Evolutionary conservation across 2,888 invertebrate genomes (phyloP).

Genomic region (Leucozona laternaria): DNA sequence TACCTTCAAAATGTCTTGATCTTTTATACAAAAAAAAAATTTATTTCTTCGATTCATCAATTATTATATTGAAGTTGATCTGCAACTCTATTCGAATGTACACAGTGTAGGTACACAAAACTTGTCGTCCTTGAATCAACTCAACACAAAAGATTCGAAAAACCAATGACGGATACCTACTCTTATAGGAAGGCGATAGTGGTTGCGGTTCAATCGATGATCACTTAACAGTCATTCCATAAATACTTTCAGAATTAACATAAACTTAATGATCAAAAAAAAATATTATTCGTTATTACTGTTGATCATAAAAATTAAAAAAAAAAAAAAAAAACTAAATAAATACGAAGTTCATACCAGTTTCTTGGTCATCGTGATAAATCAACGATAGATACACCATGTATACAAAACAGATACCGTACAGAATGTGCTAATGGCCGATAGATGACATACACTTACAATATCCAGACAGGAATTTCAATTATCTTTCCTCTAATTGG

Average conservation of each 20-base stretch:
- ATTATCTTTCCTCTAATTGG: conserved; percentile 49
- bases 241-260: conserved; percentile 47
- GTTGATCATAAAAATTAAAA: neutral
- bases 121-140: conserved; percentile 58
- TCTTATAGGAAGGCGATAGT: neutral
- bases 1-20: neutral
- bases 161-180: conserved; percentile 12
- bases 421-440: conserved; percentile 35
- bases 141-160: conserved; percentile 28
- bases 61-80: conserved; percentile 35
- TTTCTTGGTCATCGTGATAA: conserved; percentile 36
- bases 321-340: neutral
- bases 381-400: neutral
- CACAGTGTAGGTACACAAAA: neutral
- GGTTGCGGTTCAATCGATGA: neutral
- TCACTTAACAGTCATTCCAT: conserved; percentile 14
- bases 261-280: conserved; percentile 23
- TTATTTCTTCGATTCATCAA: conserved; percentile 13
- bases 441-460: neutral
- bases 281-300: conserved; percentile 19
- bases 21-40: neutral
- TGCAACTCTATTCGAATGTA: conserved; percentile 41
- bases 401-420: conserved; percentile 37
- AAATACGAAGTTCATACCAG: conserved; percentile 17
- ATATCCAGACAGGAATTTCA: conserved; percentile 40